Percentiles rank a stretch among this genome's conserved stretches.
phyloP scores from a whole-genome alignment of 1,140 invertebrate species.

The Mercenaria mercenaria region DNA sequence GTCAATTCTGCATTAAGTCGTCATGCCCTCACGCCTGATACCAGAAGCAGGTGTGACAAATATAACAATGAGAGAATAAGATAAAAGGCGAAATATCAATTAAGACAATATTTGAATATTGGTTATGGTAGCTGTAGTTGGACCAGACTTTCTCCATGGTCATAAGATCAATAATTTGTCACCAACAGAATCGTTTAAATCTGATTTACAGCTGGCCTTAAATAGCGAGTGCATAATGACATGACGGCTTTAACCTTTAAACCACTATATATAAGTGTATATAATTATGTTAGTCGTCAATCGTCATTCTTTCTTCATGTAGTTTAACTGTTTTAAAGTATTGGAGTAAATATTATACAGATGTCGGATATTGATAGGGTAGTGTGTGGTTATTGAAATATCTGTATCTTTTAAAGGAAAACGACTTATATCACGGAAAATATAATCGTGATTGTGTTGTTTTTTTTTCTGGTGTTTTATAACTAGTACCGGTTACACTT shows the following conservation, averaged over 20 bases:
- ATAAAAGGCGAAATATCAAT: background rate
- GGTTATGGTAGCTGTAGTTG: no score
- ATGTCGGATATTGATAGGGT: no score
- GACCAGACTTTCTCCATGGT: background rate
- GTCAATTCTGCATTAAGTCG: no score
- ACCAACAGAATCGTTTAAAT: background rate
- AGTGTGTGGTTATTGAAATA: no score
- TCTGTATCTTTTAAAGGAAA: no score
- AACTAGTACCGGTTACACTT: no score
- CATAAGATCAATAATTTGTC: slow-evolving; percentile 23
- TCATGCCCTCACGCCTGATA: no score
- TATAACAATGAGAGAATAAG: background rate
- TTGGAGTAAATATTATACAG: background rate
- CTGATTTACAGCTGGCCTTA: background rate
- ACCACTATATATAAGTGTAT: background rate
- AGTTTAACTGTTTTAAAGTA: background rate
- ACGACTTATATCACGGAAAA: no score
- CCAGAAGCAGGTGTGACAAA: background rate
- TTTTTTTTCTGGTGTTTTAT: no score
- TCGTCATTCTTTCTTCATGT: background rate
- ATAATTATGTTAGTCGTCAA: background rate
- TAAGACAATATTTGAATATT: background rate
- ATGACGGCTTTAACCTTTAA: background rate
- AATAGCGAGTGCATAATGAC: background rate
- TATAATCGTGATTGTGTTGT: no score